phyloP scores from a whole-genome alignment of 1,140 invertebrate species.

The Meloidogyne floridensis region DNA sequence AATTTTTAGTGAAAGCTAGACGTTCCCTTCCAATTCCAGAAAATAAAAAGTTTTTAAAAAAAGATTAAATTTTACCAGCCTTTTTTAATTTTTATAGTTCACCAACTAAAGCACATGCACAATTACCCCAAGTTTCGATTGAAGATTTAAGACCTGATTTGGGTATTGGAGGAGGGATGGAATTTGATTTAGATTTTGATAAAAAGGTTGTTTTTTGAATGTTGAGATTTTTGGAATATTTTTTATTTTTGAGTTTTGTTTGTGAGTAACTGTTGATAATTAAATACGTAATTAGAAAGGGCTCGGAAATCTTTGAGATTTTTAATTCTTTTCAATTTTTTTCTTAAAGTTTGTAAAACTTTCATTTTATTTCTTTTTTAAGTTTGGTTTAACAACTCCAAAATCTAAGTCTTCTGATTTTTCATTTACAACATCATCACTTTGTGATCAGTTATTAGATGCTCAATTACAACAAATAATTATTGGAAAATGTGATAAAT shows the following conservation, averaged over 20 bases:
- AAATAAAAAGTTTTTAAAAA: neutral
- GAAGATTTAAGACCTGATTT: slow-evolving; percentile 24
- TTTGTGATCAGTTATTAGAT: slow-evolving; percentile 39
- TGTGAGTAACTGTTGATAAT: too few relatives aligned
- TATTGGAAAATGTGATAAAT: slow-evolving; percentile 41
- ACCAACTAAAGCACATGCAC: neutral
- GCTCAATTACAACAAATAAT: slow-evolving; percentile 44
- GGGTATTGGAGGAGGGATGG: neutral
- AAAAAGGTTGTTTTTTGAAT: neutral
- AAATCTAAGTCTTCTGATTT: neutral
- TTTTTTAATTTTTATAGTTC: neutral
- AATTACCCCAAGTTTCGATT: neutral
- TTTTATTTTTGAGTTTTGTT: too few relatives aligned
- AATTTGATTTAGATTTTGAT: slow-evolving; percentile 18
- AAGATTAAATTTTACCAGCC: neutral
- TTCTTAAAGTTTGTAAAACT: too few relatives aligned
- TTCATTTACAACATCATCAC: neutral
- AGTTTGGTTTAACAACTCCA: slow-evolving; percentile 6
- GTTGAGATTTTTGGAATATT: neutral
- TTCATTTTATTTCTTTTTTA: neutral
- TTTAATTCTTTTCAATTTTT: too few relatives aligned
- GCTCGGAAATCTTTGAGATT: too few relatives aligned
- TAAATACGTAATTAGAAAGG: too few relatives aligned
- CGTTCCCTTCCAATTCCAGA: neutral
- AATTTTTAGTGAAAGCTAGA: neutral